Base-by-base conservation (phyloP, 2,797 vertebrate genomes). In the Serranus cabrilla region DNA sequence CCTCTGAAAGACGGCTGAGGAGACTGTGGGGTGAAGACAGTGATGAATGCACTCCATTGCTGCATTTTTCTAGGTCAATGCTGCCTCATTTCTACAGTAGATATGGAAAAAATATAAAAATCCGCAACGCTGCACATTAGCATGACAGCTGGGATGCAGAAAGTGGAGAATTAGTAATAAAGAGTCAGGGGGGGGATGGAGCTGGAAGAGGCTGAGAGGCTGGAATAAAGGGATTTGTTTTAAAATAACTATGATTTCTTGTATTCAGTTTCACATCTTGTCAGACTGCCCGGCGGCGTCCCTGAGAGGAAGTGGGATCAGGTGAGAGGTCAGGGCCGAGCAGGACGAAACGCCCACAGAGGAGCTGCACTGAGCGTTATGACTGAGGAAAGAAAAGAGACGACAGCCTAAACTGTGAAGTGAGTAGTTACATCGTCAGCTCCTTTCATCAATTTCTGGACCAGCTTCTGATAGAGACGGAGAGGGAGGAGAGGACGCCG, bases 11-110 rank as follows among this genome's bases (percentile, higher is more conserved):
- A 67, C 64, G 45, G 63, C 76, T 50, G 63, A 64, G 47, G 45
- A 78, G 68, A 56, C 8, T 4, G 17, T 20, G 1, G 60, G 59
- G 31, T 68, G 66, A 66, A 58, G 64, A 67, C 52, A 49, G 56
- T 79, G 80, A 89, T 83, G 49, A 78, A 91, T 90, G 52, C 2
- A 40, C 37, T 67, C 52, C 27, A 49, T 34, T 65, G 76, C 14
- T 58, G 43, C 5, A 39, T 81, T 81, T 88, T 92, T 85, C 70
- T 76, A 65, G 75, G 78, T 75, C 76, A 75, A 8, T 25, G 43
- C 63, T 6, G 45, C 52, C 17, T 54, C 31, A 31, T 62, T 89
- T 84, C 46, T 70, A 46, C 63, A 57, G 45, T 64, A 55, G 49
- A 79, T 66, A 46, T 42, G 21, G 25, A 31, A 58, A 13, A 50